Base-by-base conservation (phyloP, 2,797 vertebrate species). In the Microctenopoma stevenorrisi region DNA sequence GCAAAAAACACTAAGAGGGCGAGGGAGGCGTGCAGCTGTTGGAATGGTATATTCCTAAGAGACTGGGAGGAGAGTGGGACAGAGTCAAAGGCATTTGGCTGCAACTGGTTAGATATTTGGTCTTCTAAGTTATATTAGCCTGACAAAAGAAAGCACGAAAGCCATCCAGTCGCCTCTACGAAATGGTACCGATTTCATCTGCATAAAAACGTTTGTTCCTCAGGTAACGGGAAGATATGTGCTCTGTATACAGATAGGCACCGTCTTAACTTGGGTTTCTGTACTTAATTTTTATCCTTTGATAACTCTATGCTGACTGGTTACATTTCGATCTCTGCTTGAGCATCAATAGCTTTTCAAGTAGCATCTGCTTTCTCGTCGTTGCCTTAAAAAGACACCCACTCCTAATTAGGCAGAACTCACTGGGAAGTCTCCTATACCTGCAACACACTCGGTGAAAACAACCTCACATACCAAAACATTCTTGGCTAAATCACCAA, bases 21-120 rank as follows among this genome's bases (percentile, higher is more conserved):
- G 38, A 58, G 73, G 65, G 66, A 58, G 69, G 55, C 7, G 1
- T 46, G 88, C 93, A 93, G 92, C 93, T 94, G 93, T 91, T 57
- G 38, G 9, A 12, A 14, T 33, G 55, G 59, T 63, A 28, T 30
- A 56, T 63, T 65, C 67, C 33, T 35, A 40, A 71, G 74, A 72
- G 47, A 63, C 15, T 37, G 68, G 65, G 47, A 28, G 38, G 40
- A 15, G 40, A 42, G 40, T 71, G 9, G 63, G 68, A 49, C 65
- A 68, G 46, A 60, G 53, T 66, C 60, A 53, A 18, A 73, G 61
- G 56, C 33, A 6, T 40, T 61, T 56, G 46, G n/a, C 35, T 56
- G 25, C 14, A 42, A 66, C 63, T 43, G 15, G 44, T 62, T 58
- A 3, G 38, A 43, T 48, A 68, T 62, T 66, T 58, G 40, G 54